phyloP scores from a whole-genome alignment of 1,140 invertebrate genomes.

The Drosophila subpulchrella region DNA sequence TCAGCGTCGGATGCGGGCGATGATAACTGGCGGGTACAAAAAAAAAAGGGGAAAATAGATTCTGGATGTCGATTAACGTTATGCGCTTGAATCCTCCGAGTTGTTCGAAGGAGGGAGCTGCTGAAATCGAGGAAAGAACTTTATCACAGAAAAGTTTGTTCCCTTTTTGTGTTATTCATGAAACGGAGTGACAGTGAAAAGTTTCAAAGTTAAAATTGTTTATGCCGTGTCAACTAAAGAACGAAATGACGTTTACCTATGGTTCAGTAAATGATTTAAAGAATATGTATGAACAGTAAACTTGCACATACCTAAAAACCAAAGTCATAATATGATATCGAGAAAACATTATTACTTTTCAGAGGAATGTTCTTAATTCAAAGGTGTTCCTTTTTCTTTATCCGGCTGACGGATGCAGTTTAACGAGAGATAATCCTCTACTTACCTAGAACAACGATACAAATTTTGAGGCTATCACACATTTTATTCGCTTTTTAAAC shows the following conservation, averaged over 20 bases:
- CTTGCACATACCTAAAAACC: too few species aligned
- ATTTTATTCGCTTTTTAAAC: neutral
- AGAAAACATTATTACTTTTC: too few species aligned
- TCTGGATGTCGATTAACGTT: constrained; percentile 2
- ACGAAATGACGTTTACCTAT: neutral
- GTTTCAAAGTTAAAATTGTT: neutral
- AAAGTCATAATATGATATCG: too few species aligned
- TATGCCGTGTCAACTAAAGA: neutral
- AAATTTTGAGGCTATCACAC: too few species aligned
- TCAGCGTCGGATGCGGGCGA: neutral
- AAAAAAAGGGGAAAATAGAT: neutral
- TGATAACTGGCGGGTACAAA: constrained; percentile 1
- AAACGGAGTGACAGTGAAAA: neutral
- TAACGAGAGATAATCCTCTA: too few species aligned
- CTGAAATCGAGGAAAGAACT: neutral
- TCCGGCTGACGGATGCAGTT: too few species aligned
- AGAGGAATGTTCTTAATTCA: too few species aligned
- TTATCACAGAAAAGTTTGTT: neutral
- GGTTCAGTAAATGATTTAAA: neutral
- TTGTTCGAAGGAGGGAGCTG: neutral
- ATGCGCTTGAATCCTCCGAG: neutral
- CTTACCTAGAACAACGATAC: too few species aligned
- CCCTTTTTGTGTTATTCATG: neutral
- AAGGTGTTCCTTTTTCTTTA: too few species aligned
- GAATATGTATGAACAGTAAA: too few species aligned